Evolutionary conservation across 1,140 invertebrate species (phyloP), one percentile per base, ranked within the genome.

Genomic region (Ylistrum balloti): DNA sequence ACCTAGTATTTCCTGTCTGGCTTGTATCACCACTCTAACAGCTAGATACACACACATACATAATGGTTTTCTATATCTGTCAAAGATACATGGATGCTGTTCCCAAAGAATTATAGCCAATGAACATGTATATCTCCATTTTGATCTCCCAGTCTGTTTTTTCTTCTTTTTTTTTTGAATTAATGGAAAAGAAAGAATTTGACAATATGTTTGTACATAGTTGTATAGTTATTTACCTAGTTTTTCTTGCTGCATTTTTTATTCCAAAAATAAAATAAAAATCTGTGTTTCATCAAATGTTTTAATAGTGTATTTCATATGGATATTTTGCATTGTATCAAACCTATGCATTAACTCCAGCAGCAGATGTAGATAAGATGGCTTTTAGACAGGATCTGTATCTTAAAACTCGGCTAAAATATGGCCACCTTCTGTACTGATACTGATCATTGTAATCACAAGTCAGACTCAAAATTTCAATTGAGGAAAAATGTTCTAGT

Each of bases 1-100:
- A 22, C 0, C 56, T 11, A 74, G 56, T 28, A 74, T 74, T 74
- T 74, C 56, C 56, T 74, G 56, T 74, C 56, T 74, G 56, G 22
- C 17, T 74, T 28, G 3, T 28, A 74, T 74, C 56, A 74, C 45
- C 0, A 74, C 56, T 7, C n/a, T n/a, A 74, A 74, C 56, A 74
- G 56, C 5, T n/a, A 28, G 56, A 74, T 74, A 74, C 28, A 74
- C 17, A 48, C 45, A 28, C 17, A 28, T 74, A 74, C 56, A 74
- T 74, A 74, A 74, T 74, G 56, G 56, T 74, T 74, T 74, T 74
- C 56, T 74, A 74, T 74, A 74, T 74, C 56, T 74, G 56, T 74
- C 56, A 74, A 74, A 74, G 56, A 74, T 74, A 74, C n/a, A 74
- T 74, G n/a, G 56, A 74, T 74, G 56, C 56, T 74, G 56, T 74